A percentile compares a stretch with the other conserved stretches of the same genome.
Evolutionary conservation across 2,113 vertebrate species (phyloP).

Genomic region (Channa argus): DNA sequence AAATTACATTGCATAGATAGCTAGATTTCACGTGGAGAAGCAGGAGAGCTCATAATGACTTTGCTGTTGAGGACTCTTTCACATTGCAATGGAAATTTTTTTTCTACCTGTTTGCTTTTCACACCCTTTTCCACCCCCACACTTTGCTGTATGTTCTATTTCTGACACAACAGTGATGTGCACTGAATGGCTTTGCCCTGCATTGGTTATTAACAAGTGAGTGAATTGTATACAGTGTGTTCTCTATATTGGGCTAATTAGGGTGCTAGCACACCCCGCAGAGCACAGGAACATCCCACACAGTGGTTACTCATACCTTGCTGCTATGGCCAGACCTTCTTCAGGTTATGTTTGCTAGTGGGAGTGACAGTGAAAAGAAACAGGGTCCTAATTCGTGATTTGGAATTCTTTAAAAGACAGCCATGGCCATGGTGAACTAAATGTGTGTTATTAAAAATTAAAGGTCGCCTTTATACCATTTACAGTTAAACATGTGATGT

Average conservation of each 20-base stretch:
- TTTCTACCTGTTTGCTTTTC: slow-evolving; percentile 49
- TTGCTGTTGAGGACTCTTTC: slow-evolving; percentile 44
- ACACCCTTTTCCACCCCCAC: slow-evolving; percentile 61
- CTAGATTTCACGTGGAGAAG: slow-evolving; percentile 51
- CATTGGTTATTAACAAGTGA: slow-evolving; percentile 67
- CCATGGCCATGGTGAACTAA: not conserved
- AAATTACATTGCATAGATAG: slow-evolving; percentile 59
- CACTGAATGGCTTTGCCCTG: slow-evolving; percentile 71
- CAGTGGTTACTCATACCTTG: slow-evolving; percentile 46
- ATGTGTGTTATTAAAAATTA: slow-evolving; percentile 2
- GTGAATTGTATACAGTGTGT: slow-evolving; percentile 63
- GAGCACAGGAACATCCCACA: slow-evolving; percentile 44
- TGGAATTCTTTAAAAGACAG: not conserved
- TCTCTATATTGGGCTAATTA: slow-evolving; percentile 71
- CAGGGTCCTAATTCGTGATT: not conserved
- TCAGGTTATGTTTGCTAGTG: slow-evolving; percentile 29
- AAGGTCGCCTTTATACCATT: not conserved
- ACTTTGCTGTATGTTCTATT: slow-evolving; percentile 65
- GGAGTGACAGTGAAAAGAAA: slow-evolving; percentile 30
- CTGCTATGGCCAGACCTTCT: slow-evolving; percentile 22
- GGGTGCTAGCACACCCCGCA: slow-evolving; percentile 55
- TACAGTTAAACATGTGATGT: not conserved
- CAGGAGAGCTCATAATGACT: slow-evolving; percentile 60
- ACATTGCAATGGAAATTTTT: slow-evolving; percentile 45
- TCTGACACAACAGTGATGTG: slow-evolving; percentile 72